Conservation (phyloP, 2,797 vertebrate species). For the Bovichtus diacanthus region DNA sequence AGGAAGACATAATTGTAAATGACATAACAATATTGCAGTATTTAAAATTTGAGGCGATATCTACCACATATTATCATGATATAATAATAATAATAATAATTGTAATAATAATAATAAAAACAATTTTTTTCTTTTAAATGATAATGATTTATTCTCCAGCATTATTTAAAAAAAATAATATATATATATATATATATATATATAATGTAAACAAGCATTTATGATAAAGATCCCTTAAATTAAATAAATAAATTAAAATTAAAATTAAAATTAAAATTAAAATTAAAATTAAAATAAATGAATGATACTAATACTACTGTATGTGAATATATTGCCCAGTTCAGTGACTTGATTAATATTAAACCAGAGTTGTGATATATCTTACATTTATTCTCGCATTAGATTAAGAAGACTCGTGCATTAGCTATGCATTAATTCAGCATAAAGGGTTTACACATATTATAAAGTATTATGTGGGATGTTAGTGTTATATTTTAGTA, state of each 20-base stretch:
- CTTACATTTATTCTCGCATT: not conserved
- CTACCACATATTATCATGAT: not conserved
- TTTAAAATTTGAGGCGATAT: not conserved
- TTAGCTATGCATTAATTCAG: not conserved
- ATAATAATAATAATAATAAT: no score
- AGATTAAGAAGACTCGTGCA: not conserved
- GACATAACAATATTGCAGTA: not conserved
- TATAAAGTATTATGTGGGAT: not conserved
- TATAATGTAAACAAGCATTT: not conserved
- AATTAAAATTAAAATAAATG: no score
- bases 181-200: no score
- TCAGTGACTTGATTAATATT: not conserved
- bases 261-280: no score
- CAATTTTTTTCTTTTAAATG: no score
- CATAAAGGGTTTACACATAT: not conserved
- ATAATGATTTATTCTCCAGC: no score
- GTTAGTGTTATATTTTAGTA: not conserved
- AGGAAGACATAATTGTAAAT: not conserved
- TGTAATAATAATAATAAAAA: no score
- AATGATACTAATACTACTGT: not conserved
- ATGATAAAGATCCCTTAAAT: not conserved
- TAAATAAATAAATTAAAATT: no score
- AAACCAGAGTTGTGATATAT: not conserved
- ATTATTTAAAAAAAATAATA: no score
- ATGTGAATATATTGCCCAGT: not conserved